Evolutionary conservation across 2,113 vertebrate species (phyloP), one percentile per base, ranked within the genome.

Genomic region (Morone saxatilis): DNA sequence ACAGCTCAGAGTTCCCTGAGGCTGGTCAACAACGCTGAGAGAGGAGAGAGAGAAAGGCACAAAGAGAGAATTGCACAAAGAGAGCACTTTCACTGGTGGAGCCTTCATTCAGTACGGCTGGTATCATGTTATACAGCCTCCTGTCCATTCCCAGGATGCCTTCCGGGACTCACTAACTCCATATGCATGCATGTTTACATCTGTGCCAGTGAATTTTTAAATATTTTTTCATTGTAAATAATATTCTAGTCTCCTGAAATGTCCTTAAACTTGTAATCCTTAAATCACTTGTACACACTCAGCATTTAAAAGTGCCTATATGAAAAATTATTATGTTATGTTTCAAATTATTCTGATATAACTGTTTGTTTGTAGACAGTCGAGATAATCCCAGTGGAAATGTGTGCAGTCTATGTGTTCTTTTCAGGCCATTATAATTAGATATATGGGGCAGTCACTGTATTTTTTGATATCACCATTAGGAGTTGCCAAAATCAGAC

Each of bases 41-140:
- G 59, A 72, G 14, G 60, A 76, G 36, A 76, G 51, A 38, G 57
- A 53, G 22, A 47, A 1, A 19, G 41, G 31, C 68, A 91, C 88
- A 92, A 89, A 89, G 85, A 83, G 60, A 68, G 47, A 31, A 31
- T 31, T 31, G 31, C 68, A 91, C 88, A 92, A 89, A 89, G 85
- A 84, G 60, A 65, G 47, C 20, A 47, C 78, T 87, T 82, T 91
- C 76, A 83, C 76, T 62, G 47, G 74, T 2, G 38, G 43, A 73
- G 67, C 76, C 68, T 69, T 67, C 56, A 77, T 78, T 88, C 81
- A 76, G 31, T 6, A 54, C 31, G 51, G 38, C 84, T 70, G 60
- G 13, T 50, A 75, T 89, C 71, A 82, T 67, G 76, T 86, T 74
- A 70, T 50, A 76, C 53, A 50, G 14, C 56, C 13, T 84, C 73